Evolutionary conservation across 2,113 vertebrate genomes (phyloP).

Genomic region (Xenopus borealis): DNA sequence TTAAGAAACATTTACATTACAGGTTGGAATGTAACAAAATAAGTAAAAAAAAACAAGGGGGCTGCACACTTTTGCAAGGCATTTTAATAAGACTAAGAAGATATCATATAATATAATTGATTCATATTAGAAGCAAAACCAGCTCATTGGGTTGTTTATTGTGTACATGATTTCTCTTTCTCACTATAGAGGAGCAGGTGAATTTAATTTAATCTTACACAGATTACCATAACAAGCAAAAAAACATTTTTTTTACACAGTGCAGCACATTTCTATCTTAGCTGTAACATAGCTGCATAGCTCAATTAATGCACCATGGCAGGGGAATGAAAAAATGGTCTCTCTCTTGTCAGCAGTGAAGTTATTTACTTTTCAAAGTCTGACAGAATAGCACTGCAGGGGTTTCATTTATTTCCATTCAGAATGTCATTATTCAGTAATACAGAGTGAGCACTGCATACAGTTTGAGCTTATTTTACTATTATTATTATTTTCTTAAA

Average conservation of each 20-base stretch:
- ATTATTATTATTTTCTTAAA: slow-evolving; percentile 39
- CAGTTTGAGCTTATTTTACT: slow-evolving; percentile 49
- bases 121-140: too few relatives aligned
- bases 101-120: too few relatives aligned
- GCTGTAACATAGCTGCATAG: slow-evolving; percentile 58
- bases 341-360: slow-evolving; percentile 70
- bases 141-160: too few relatives aligned
- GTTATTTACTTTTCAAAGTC: slow-evolving; percentile 79
- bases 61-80: too few relatives aligned
- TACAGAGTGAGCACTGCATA: slow-evolving; percentile 58
- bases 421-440: slow-evolving; percentile 69
- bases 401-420: slow-evolving; percentile 73
- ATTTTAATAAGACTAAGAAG: too few relatives aligned
- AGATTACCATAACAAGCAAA: slow-evolving; percentile 20
- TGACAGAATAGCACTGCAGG: slow-evolving; percentile 74
- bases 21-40: too few relatives aligned
- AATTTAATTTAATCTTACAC: slow-evolving; percentile 3
- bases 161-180: too few relatives aligned
- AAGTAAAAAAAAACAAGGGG: too few relatives aligned
- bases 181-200: too few relatives aligned
- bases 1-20: too few relatives aligned
- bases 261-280: slow-evolving; percentile 45
- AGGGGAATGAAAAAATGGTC: slow-evolving; percentile 63
- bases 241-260: not conserved
- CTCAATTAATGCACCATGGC: slow-evolving; percentile 73